These are phyloP conservation scores for Hoplodrina blanda DNA, from an alignment of 2,888 invertebrate genomes.

Conservation along the genomic window DNA sequence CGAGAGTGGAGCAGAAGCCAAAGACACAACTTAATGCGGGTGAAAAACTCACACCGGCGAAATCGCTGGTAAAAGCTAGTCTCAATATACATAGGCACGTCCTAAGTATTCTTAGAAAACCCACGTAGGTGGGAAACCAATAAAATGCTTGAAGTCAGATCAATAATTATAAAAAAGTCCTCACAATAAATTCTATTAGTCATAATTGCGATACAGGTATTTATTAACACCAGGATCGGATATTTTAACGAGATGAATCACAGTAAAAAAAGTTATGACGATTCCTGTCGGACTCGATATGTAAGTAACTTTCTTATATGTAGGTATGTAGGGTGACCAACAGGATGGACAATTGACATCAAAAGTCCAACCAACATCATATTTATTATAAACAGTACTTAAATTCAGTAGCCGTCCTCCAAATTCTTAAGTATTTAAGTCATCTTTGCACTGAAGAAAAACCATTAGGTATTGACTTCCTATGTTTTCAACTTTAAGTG, in stretches of 20 bases:
- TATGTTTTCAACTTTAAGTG: no score
- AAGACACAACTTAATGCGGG: no score
- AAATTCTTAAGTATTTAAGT: no score
- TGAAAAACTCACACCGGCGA: no score
- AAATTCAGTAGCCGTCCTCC: no score
- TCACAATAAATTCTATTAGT: conserved; percentile 47
- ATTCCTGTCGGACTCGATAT: conserved; percentile 41
- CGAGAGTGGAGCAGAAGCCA: no score
- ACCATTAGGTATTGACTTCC: no score
- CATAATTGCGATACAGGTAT: conserved; percentile 45
- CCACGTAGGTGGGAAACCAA: conserved; percentile 29
- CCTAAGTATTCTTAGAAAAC: conserved; percentile 31
- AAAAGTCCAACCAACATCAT: background rate
- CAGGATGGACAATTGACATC: background rate
- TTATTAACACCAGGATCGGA: conserved; percentile 43
- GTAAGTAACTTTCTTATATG: conserved; percentile 51
- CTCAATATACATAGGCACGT: no score
- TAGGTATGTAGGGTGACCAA: conserved; percentile 56
- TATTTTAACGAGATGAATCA: conserved; percentile 58
- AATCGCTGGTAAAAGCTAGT: no score
- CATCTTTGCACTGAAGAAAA: no score
- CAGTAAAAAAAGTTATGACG: conserved; percentile 53
- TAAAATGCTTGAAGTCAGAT: conserved; percentile 20
- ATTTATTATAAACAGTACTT: no score
- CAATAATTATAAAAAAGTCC: conserved; percentile 28